Evolutionary conservation across 2,888 invertebrate species (phyloP), one percentile per base, ranked within the genome.

Genomic region (Xestoiulus laeticollis): DNA sequence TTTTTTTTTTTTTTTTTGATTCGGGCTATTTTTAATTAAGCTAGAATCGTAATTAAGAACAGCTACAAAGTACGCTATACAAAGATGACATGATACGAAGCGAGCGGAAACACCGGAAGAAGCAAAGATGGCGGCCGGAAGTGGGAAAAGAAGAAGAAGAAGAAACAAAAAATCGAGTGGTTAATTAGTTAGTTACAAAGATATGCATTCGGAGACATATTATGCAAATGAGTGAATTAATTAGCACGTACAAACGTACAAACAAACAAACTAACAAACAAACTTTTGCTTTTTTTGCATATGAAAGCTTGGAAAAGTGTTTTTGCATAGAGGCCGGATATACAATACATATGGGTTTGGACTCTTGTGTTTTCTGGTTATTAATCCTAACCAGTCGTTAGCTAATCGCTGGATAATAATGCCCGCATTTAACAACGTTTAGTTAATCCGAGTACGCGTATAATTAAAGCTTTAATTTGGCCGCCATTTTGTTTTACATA

Each of bases 291-390:
- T 44, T 44, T 44, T 44, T 44, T 53, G 53, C 53, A 53, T 53
- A 53, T 53, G 53, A 53, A 53, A 53, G 53, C 53, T 53, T 53
- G 53, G 53, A 53, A 53, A 53, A 53, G 53, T 53, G n/a, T n/a
- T 44, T 44, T 53, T 53, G 53, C 53, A 53, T 53, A 53, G 53
- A 53, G 53, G 53, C 53, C 53, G 19, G 53, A 53, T 19, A 53
- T 53, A 19, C n/a, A n/a, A n/a, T n/a, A n/a, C n/a, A n/a, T n/a
- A n/a, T n/a, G n/a, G n/a, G n/a, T n/a, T n/a, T n/a, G n/a, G n/a
- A n/a, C n/a, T n/a, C n/a, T n/a, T n/a, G n/a, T n/a, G n/a, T n/a
- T n/a, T n/a, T n/a, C n/a, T n/a, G n/a, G n/a, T n/a, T n/a, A n/a
- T n/a, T n/a, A n/a, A n/a, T n/a, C n/a, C n/a, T n/a, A n/a, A n/a